Conservation (phyloP, 2,113 vertebrate genomes). For the Heptranchias perlo region DNA sequence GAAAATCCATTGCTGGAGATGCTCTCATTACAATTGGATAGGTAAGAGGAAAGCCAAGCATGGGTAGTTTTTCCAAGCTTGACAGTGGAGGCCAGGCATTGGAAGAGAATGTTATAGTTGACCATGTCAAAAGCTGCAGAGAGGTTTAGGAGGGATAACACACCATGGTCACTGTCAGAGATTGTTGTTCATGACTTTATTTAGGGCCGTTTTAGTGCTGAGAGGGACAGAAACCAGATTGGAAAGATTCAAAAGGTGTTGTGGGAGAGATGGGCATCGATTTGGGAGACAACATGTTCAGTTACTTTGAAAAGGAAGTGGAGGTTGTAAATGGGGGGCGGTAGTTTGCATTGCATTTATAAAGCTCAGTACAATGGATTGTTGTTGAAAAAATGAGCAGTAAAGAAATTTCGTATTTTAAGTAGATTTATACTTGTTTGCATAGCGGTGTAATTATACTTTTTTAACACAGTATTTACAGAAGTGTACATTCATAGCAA, state of each 20-base stretch:
- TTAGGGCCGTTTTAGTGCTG: neutral
- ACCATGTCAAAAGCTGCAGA: neutral
- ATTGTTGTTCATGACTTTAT: neutral
- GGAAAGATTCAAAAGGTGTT: neutral
- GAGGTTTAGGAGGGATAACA: neutral
- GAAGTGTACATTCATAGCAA: slow-evolving; percentile 1
- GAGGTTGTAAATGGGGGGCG: neutral
- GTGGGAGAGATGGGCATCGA: too few relatives aligned
- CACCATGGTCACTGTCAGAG: neutral
- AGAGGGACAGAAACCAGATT: neutral
- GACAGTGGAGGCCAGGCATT: neutral
- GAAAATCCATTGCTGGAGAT: neutral
- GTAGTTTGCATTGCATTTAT: neutral
- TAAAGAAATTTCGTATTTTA: neutral
- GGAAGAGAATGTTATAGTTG: neutral
- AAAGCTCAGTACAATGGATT: neutral
- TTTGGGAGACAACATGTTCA: neutral
- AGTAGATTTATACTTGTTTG: neutral
- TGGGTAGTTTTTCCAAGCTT: neutral
- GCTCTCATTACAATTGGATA: neutral
- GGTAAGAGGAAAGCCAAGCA: neutral
- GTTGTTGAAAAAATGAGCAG: neutral
- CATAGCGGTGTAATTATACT: neutral
- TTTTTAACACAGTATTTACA: neutral
- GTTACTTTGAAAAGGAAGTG: neutral